Conservation (phyloP, 2,888 invertebrate species). For the Chymomyza fuscimana region DNA sequence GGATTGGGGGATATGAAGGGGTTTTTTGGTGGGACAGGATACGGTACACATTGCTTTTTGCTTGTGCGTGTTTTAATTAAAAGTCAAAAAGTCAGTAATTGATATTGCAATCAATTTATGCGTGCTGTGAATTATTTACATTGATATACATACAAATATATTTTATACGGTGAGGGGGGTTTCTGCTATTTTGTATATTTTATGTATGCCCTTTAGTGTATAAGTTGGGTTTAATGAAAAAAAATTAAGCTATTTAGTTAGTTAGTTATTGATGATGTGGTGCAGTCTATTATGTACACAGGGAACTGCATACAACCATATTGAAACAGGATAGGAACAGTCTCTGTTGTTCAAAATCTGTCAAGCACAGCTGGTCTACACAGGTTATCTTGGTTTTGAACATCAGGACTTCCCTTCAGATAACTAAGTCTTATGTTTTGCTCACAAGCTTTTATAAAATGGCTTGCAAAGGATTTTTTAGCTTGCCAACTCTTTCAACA, state of each 20-base stretch:
- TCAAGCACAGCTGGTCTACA: no score
- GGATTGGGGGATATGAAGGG: no score
- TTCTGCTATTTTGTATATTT: not conserved
- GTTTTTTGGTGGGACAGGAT: not conserved
- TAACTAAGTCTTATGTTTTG: no score
- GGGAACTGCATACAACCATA: no score
- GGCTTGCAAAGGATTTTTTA: no score
- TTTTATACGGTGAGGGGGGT: not conserved
- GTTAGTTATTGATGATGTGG: not conserved
- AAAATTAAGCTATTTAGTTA: not conserved
- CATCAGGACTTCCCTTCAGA: no score
- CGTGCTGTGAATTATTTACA: constrained; percentile 21
- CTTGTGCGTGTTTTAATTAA: constrained; percentile 58
- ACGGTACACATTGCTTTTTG: constrained; percentile 9
- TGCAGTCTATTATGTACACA: not conserved
- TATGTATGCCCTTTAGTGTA: not conserved
- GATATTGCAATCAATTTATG: constrained; percentile 66
- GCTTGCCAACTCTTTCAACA: no score
- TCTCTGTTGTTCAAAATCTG: no score
- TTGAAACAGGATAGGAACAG: no score
- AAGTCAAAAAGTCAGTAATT: constrained; percentile 66
- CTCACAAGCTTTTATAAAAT: no score
- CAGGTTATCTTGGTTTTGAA: no score
- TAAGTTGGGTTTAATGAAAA: not conserved
- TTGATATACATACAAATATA: not conserved